Evolutionary conservation across 2,888 invertebrate genomes (phyloP).

Genomic region (Chrysolina americana): DNA sequence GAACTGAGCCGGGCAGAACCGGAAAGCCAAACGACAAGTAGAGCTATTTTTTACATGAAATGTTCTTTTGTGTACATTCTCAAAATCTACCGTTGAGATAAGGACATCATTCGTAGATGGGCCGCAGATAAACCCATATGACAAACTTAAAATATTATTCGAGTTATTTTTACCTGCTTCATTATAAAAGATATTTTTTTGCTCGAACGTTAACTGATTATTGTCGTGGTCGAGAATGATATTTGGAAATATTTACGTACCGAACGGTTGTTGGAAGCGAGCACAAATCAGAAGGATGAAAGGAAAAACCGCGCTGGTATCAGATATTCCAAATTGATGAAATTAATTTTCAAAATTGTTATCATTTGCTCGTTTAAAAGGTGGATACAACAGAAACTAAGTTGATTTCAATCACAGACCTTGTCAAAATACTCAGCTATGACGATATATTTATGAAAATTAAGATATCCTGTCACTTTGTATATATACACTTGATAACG

Average conservation of each 20-base stretch:
- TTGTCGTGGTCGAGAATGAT: constrained; percentile 33
- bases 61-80: constrained; percentile 50
- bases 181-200: constrained; percentile 44
- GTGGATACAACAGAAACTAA: too few relatives aligned
- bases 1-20: constrained; percentile 14
- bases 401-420: too few relatives aligned
- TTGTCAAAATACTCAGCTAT: too few relatives aligned
- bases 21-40: constrained; percentile 34
- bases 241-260: constrained; percentile 25
- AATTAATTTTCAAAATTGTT: background rate
- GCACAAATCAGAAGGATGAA: constrained; percentile 14
- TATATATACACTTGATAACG: too few relatives aligned
- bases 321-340: background rate
- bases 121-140: constrained; percentile 54
- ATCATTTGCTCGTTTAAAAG: too few relatives aligned
- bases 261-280: constrained; percentile 8
- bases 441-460: too few relatives aligned
- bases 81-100: constrained; percentile 57
- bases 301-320: background rate
- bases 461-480: too few relatives aligned
- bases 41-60: constrained; percentile 48
- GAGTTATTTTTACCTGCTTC: constrained; percentile 51
- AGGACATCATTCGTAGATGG: constrained; percentile 54
- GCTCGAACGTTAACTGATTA: constrained; percentile 41
- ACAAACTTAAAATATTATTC: constrained; percentile 55